Evolutionary conservation across 1,140 invertebrate genomes (phyloP), one percentile per base, ranked within the genome.

Genomic region (Cotesia glomerata): DNA sequence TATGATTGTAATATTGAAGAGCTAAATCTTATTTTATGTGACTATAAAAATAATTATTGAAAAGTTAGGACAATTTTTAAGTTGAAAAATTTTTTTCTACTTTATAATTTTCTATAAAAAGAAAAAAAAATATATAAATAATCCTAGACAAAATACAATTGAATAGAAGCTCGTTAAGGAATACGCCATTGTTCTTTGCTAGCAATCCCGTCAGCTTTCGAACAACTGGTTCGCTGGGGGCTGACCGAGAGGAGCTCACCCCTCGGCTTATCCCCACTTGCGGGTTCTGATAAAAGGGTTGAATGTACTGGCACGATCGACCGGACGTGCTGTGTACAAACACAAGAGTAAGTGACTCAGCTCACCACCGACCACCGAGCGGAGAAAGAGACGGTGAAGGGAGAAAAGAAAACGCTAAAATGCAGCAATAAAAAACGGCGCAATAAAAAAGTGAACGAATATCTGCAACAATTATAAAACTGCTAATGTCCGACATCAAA

Each of bases 301-400:
- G 64, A 73, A 61, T 45, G 71, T 59, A 64, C 75, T 75, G 68
- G 1, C 39, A 73, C 71, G 63, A 73, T 73, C 32, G 71, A 73
- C 71, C 71, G 52, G 52, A 68, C 65, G 65, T 61, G 65, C 14
- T 51, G 34, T 45, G 32, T 49, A 72, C 71, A 72, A 72, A 72
- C 45, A 45, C 39, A 45, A 7, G 39, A 45, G 8, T 45, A 45
- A 45, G 39, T 45, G 39, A 45, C 39, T 45, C 39, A 45, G 39
- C 39, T 45, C 11, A 11, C 39, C 39, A 45, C 39, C 11, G 5
- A 11, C 39, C 39, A 45, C 39, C 11, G 5, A 11, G 7, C 39
- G 5, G 39, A 58, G 9, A 18, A 35, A 36, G 35, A 13, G 49
- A 59, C 16, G 39, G 56, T 58, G 35, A 51, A 18, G 16, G 56